A percentile compares a stretch with the other conserved stretches of the same genome.
Evolutionary conservation across 2,888 invertebrate genomes (phyloP).

Genomic region (Rotaria sp.): DNA sequence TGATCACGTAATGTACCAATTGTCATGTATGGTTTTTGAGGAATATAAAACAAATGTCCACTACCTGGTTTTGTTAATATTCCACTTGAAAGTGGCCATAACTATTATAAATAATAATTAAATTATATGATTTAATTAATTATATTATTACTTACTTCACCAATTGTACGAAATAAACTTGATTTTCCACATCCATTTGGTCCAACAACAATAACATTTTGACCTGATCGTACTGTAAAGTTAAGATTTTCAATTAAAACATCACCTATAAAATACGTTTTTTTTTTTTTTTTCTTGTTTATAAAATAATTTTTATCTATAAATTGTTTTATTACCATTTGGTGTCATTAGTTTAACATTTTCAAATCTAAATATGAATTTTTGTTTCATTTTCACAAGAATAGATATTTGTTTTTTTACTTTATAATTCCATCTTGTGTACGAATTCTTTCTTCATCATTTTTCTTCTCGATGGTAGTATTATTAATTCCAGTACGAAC

Average conservation of each 20-base stretch:
- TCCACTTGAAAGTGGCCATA: slow-evolving; percentile 94
- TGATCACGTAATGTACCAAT: slow-evolving; percentile 86
- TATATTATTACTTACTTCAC: slow-evolving; percentile 63
- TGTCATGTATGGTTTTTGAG: slow-evolving; percentile 89
- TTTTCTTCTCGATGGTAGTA: slow-evolving; percentile 30
- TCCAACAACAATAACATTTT: slow-evolving; percentile 93
- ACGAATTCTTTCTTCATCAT: slow-evolving; percentile 64
- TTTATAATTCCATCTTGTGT: slow-evolving; percentile 69
- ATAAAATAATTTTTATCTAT: too few species aligned
- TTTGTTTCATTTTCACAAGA: background rate
- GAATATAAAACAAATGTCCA: slow-evolving; percentile 91
- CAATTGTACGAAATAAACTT: slow-evolving; percentile 86
- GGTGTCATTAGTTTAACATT: slow-evolving; percentile 90
- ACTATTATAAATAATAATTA: slow-evolving; percentile 51
- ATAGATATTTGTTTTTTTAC: slow-evolving; percentile 43
- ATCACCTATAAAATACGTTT: slow-evolving; percentile 63
- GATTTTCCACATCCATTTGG: slow-evolving; percentile 98
- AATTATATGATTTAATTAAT: background rate
- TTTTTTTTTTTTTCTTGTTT: too few species aligned
- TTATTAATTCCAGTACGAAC: slow-evolving; percentile 65
- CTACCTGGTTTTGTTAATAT: slow-evolving; percentile 85
- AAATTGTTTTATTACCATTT: slow-evolving; percentile 57
- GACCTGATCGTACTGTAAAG: slow-evolving; percentile 83
- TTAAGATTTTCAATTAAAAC: slow-evolving; percentile 76
- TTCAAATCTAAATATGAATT: slow-evolving; percentile 69